phyloP scores from a whole-genome alignment of 2,113 vertebrate species.

The Eurystomus gularis region DNA sequence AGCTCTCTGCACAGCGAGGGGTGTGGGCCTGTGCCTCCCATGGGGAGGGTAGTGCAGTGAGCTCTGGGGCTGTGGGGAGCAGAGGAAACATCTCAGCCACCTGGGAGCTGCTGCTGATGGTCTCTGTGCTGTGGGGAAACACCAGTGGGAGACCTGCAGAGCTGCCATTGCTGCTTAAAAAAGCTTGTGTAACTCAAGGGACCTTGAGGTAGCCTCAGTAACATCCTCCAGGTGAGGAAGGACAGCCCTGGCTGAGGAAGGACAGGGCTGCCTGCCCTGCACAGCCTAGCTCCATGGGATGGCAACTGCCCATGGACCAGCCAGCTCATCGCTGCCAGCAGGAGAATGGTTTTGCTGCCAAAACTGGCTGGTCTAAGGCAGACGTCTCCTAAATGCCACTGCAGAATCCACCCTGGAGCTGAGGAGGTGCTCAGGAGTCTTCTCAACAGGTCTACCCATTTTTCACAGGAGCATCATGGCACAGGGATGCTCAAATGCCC shows the following conservation, averaged over 20 bases:
- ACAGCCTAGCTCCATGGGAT: not conserved
- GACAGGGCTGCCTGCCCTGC: not conserved
- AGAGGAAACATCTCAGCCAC: not conserved
- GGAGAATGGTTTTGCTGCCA: not conserved
- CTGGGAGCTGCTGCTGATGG: accelerated
- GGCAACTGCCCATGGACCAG: not conserved
- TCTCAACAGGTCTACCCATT: not conserved
- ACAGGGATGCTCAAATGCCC: not conserved
- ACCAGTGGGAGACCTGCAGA: not conserved
- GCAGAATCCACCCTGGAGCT: not conserved
- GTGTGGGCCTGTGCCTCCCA: not conserved
- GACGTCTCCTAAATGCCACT: accelerated
- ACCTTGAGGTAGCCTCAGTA: accelerated
- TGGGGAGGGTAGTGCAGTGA: not conserved
- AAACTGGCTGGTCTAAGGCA: not conserved
- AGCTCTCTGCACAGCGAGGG: slow-evolving; percentile 12
- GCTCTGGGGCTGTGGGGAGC: not conserved
- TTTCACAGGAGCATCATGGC: accelerated
- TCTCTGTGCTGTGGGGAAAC: not conserved
- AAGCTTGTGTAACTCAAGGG: accelerated
- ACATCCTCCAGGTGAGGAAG: not conserved
- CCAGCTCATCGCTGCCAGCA: not conserved
- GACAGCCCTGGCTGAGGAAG: not conserved
- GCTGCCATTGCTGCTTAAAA: not conserved
- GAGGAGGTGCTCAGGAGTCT: not conserved